A percentile compares a stretch with the other conserved stretches of the same genome.
These are phyloP conservation scores for Cepaea nemoralis DNA, from an alignment of 1,140 invertebrate species.

Conservation along the genomic window DNA sequence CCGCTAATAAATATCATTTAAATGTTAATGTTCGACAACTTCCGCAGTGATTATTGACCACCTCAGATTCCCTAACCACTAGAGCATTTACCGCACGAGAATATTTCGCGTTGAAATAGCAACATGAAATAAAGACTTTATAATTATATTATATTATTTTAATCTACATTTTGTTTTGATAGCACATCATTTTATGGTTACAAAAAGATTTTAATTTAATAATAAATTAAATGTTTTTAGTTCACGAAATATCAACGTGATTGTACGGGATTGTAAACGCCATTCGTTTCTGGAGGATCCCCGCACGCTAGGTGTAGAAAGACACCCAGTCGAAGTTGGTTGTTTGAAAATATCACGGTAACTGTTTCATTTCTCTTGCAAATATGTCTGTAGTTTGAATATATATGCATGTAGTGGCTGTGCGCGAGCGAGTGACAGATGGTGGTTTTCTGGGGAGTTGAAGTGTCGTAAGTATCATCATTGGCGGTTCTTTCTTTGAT, in stretches of 20 bases:
- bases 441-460: background rate
- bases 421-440: too few relatives aligned
- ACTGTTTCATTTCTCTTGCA: too few relatives aligned
- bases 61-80: too few relatives aligned
- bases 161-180: background rate
- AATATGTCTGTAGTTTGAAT: too few relatives aligned
- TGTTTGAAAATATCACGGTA: conserved; percentile 1
- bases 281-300: conserved; percentile 23
- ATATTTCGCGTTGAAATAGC: too few relatives aligned
- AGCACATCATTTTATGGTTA: background rate
- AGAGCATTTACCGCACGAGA: too few relatives aligned
- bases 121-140: too few relatives aligned
- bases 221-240: background rate
- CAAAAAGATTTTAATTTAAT: background rate
- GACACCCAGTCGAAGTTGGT: background rate
- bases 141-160: background rate
- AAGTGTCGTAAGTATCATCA: background rate
- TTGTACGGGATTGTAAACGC: conserved; percentile 30
- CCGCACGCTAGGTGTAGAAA: conserved; percentile 24
- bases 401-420: background rate
- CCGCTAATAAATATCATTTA: too few relatives aligned
- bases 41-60: too few relatives aligned
- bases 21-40: too few relatives aligned
- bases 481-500: conserved; percentile 32
- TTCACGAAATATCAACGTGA: conserved; percentile 15